phyloP scores from a whole-genome alignment of 1,140 invertebrate species.

The Drosophila ananassae region DNA sequence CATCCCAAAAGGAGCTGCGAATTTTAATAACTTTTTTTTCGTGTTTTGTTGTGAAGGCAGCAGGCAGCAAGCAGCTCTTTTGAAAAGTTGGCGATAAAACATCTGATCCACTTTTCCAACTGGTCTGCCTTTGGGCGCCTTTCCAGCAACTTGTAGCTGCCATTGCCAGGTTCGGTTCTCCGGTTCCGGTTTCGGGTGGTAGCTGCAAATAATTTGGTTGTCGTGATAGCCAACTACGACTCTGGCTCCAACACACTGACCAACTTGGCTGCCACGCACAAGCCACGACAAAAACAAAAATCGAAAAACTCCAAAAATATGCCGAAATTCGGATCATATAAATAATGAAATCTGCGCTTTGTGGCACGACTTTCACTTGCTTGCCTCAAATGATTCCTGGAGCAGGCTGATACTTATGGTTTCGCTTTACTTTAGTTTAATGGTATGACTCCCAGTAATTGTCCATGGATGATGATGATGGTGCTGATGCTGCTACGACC shows the following conservation, averaged over 20 bases:
- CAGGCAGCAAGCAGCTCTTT: neutral
- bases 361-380: constrained; percentile 49
- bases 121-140: constrained; percentile 29
- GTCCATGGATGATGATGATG: constrained; percentile 17
- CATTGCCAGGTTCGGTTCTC: constrained; percentile 1
- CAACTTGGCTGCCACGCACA: constrained; percentile 41
- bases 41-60: neutral
- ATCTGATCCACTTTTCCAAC: constrained; percentile 72
- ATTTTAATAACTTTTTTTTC: constrained; percentile 20
- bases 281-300: constrained; percentile 11
- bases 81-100: constrained; percentile 54
- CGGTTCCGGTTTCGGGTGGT: constrained; percentile 40
- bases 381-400: constrained; percentile 28
- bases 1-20: constrained; percentile 19
- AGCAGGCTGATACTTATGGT: constrained; percentile 20
- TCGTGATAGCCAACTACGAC: constrained; percentile 25
- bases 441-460: constrained; percentile 22
- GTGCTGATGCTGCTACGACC: constrained; percentile 21
- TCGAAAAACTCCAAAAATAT: constrained; percentile 4
- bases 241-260: constrained; percentile 54
- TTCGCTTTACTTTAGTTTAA: constrained; percentile 30
- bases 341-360: constrained; percentile 46
- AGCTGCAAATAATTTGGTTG: constrained; percentile 52
- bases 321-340: constrained; percentile 38
- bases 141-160: constrained; percentile 25